Evolutionary conservation across 2,113 vertebrate species (phyloP), one percentile per base, ranked within the genome.

Genomic region (Calcarius ornatus): DNA sequence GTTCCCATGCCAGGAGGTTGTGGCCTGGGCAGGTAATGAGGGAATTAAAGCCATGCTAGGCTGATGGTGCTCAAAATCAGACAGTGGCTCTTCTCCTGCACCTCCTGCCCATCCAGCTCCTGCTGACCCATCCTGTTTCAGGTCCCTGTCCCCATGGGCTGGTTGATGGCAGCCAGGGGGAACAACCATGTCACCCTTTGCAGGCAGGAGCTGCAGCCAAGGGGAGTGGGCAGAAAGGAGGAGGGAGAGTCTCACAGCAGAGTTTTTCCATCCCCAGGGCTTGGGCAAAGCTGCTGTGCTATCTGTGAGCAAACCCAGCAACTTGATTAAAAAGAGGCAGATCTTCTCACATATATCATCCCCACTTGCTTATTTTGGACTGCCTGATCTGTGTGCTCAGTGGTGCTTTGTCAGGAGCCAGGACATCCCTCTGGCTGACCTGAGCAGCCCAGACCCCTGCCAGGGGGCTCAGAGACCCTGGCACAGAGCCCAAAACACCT

Each of bases 331-430:
- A 86, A 54, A 50, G 37, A 87, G 25, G 56, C 27, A 63, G 38
- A 42, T 30, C 82, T 45, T 57, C 37, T 75, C 42, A 54, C 27
- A 9, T 19, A 2, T 60, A 30, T 86, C 42, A 63, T 37, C 30
- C 25, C 63, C 0, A 0, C 18, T 50, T 63, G 33, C 5, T 38
- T 48, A 12, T 68, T 94, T 82, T 9, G 2, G 21, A 22, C 11
- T 0, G 0, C n/a, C 30, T 79, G 48, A 75, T 31, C 65, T 51
- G 2, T 45, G n/a, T 84, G 68, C 24, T 63, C 60, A 0, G 0
- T 22, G 33, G n/a, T n/a, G n/a, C n/a, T n/a, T n/a, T n/a, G n/a
- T n/a, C n/a, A n/a, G n/a, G n/a, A n/a, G n/a, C n/a, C n/a, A n/a
- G n/a, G n/a, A n/a, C n/a, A n/a, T n/a, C n/a, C n/a, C n/a, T n/a